Base-by-base conservation (phyloP, 1,140 invertebrate species). In the Bathynomus jamesi region DNA sequence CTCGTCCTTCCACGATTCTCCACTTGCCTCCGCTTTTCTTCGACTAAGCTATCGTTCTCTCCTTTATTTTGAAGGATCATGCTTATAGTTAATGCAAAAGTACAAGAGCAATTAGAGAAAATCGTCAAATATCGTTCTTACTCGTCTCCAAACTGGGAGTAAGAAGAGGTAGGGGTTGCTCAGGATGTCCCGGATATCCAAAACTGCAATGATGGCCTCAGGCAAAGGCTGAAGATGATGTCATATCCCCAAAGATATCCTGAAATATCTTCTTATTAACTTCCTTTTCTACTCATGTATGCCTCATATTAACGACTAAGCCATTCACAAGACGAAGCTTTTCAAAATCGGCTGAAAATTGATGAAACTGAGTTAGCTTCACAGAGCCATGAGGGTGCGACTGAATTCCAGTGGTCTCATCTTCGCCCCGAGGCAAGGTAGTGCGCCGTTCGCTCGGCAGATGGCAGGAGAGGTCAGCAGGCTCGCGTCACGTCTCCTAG, bases 401-500 rank as follows among this genome's bases (percentile, higher is more conserved):
- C 40, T 53, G 40, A 53, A 53, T 53, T 53, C 40, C 40, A 53
- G 40, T 53, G 40, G 40, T 53, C 40, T 53, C 40, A 53, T 53
- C 40, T 53, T 53, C 40, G 11, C 40, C 40, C 40, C 40, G 40
- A 53, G 40, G 40, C 40, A 53, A 53, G 40, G 40, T 53, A 53
- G 40, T 53, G 40, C 40, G 40, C 40, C 40, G 21, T 53, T 53
- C 40, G 40, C 40, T 21, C 40, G 40, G 40, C 40, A 53, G 40
- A 53, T 53, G 40, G 40, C 40, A 53, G 40, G 21, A 53, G 40
- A 53, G 40, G 40, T 53, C 40, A 53, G 40, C 40, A 53, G 40
- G 40, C 40, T 11, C 40, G 40, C 40, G 40, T 53, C 40, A 53
- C 40, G 40, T 53, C 40, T 53, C 40, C 21, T 53, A 53, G 40